Percentiles rank a stretch among this genome's conserved stretches.
Evolutionary conservation across 2,888 invertebrate species (phyloP).

Genomic region (Mactromeris polynyma): DNA sequence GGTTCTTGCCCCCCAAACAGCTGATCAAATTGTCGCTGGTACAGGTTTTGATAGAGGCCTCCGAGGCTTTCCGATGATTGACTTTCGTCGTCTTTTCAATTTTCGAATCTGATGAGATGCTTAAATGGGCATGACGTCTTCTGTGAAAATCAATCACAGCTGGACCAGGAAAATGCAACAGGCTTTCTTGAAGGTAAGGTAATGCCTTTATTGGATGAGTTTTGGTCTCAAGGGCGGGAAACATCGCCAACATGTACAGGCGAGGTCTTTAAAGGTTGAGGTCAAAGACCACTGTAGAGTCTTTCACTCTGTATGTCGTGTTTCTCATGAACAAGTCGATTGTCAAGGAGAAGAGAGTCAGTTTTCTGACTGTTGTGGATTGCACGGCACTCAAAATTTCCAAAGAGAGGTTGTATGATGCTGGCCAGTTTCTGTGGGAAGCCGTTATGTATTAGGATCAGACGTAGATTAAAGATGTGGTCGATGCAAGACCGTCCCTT

Average conservation of each 20-base stretch:
- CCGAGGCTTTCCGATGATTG: constrained; percentile 38
- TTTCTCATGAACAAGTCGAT: too few species aligned
- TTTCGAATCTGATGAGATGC: neutral
- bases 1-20: constrained; percentile 42
- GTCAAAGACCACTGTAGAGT: too few species aligned
- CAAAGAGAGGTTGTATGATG: too few species aligned
- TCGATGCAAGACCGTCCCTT: too few species aligned
- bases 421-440: too few species aligned
- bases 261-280: too few species aligned
- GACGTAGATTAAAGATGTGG: too few species aligned
- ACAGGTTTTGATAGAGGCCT: constrained; percentile 52
- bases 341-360: too few species aligned
- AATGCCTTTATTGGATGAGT: constrained; percentile 16
- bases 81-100: constrained; percentile 22
- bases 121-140: neutral
- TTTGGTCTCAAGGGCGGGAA: constrained; percentile 29
- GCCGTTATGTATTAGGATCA: too few species aligned
- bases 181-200: neutral
- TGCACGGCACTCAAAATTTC: too few species aligned
- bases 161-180: neutral
- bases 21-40: constrained; percentile 43
- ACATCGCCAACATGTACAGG: constrained; percentile 35
- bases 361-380: too few species aligned
- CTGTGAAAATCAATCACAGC: neutral
- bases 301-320: too few species aligned